These are phyloP conservation scores for Corvus hawaiiensis DNA, from an alignment of 2,113 vertebrate genomes.

Conservation along the genomic window DNA sequence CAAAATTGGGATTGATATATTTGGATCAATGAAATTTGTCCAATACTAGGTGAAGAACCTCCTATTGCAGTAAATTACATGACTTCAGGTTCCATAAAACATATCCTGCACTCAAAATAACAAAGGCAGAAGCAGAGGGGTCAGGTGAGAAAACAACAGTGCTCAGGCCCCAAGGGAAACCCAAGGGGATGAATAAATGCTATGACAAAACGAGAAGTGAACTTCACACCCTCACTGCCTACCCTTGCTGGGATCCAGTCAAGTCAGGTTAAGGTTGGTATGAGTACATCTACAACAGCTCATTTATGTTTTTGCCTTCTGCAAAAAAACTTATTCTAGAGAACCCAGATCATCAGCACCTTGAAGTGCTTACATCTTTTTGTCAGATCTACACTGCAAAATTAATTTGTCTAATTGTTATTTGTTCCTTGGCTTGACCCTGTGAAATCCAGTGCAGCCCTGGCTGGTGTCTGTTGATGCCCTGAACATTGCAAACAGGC, in stretches of 20 bases:
- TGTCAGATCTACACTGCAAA: neutral
- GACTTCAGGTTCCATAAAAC: neutral
- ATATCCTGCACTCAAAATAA: neutral
- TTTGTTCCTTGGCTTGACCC: neutral
- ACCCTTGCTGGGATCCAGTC: neutral
- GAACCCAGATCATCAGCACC: neutral
- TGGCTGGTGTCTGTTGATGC: neutral
- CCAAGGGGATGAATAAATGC: neutral
- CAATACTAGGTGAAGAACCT: neutral
- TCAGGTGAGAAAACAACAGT: neutral
- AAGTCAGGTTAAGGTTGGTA: neutral
- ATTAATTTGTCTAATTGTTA: neutral
- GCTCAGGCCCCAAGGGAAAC: neutral
- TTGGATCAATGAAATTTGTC: neutral
- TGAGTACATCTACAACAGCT: neutral
- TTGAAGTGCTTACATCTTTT: neutral
- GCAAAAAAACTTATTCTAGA: neutral
- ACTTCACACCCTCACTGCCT: neutral
- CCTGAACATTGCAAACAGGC: neutral
- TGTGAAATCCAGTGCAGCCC: neutral
- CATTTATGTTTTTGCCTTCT: neutral
- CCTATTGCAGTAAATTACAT: neutral
- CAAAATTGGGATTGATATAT: neutral
- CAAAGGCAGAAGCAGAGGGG: neutral
- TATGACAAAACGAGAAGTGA: rapidly evolving